Conservation (phyloP, 2,797 vertebrate species). For the Poecilia velifera region DNA sequence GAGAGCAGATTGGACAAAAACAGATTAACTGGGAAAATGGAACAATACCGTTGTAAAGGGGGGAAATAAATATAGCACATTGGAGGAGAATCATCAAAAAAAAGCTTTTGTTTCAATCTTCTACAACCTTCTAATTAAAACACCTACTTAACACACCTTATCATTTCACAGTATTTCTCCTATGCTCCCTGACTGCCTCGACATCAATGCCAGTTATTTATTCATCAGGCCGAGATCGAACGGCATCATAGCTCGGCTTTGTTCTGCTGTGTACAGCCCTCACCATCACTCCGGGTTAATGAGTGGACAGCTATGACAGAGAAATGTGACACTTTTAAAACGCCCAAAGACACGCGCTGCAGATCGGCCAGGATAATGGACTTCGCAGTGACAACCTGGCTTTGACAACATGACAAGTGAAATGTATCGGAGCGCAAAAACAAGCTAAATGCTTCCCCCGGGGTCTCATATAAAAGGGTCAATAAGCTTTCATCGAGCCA, state of each 20-base stretch:
- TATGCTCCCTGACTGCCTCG: slow-evolving; percentile 39
- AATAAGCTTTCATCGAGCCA: slow-evolving; percentile 39
- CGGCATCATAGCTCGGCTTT: slow-evolving; percentile 59
- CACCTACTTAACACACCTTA: slow-evolving; percentile 25
- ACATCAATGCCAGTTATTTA: slow-evolving; percentile 52
- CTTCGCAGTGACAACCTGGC: slow-evolving; percentile 62
- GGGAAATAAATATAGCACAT: slow-evolving; percentile 15
- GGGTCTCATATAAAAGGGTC: slow-evolving; percentile 40
- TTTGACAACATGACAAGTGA: slow-evolving; percentile 63
- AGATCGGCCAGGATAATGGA: slow-evolving; percentile 68
- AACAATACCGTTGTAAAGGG: slow-evolving; percentile 4
- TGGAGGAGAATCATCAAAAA: not conserved
- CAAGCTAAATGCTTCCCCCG: slow-evolving; percentile 26
- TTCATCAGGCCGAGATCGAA: slow-evolving; percentile 50
- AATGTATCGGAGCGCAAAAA: slow-evolving; percentile 49
- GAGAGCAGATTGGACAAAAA: not conserved
- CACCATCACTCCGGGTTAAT: slow-evolving; percentile 67
- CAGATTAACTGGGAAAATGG: slow-evolving; percentile 18
- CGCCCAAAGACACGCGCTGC: slow-evolving; percentile 60
- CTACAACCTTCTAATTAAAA: not conserved
- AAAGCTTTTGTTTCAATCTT: not conserved
- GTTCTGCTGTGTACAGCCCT: slow-evolving; percentile 48
- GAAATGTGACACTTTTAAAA: slow-evolving; percentile 66
- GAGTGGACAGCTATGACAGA: slow-evolving; percentile 64
- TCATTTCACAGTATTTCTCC: slow-evolving; percentile 33